These are phyloP conservation scores for Rynchops niger DNA, from an alignment of 2,113 vertebrate genomes.

Conservation along the genomic window DNA sequence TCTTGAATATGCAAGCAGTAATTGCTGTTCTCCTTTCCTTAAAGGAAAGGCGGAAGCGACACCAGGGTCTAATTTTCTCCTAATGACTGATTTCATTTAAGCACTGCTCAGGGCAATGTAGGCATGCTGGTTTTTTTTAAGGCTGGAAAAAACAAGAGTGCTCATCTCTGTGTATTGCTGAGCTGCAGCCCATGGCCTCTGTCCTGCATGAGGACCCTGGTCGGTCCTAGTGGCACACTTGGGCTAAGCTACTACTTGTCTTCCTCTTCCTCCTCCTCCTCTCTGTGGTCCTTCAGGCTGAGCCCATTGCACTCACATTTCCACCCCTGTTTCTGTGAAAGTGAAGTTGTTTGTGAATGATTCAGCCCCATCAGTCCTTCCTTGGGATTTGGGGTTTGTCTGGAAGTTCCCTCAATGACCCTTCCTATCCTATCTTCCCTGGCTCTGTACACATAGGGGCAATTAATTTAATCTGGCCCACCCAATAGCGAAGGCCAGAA, in stretches of 20 bases:
- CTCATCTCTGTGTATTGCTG: not conserved
- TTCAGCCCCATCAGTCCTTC: not conserved
- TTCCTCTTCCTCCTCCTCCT: not conserved
- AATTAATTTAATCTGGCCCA: constrained; percentile 25
- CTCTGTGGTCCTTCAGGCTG: not conserved
- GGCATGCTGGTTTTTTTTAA: not conserved
- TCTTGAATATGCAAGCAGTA: constrained; percentile 55
- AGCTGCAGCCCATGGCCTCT: not conserved
- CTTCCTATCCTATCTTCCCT: not conserved
- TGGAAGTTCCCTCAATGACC: not conserved
- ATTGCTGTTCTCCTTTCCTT: constrained; percentile 53
- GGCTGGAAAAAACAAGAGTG: not conserved
- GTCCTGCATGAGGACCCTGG: rapidly evolving
- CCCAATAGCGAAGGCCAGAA: constrained; percentile 36
- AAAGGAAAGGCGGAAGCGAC: constrained; percentile 38
- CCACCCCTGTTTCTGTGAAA: not conserved
- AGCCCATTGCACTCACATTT: not conserved
- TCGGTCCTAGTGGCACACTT: rapidly evolving
- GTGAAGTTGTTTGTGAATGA: not conserved
- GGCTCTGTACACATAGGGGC: not conserved
- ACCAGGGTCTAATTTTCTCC: constrained; percentile 48
- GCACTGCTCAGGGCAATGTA: not conserved
- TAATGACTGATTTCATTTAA: constrained; percentile 52
- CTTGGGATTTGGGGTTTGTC: not conserved
- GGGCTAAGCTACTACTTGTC: not conserved